A percentile compares a stretch with the other conserved stretches of the same genome.
Evolutionary conservation across 2,888 invertebrate species (phyloP).

Genomic region (Andrena trimmerana): DNA sequence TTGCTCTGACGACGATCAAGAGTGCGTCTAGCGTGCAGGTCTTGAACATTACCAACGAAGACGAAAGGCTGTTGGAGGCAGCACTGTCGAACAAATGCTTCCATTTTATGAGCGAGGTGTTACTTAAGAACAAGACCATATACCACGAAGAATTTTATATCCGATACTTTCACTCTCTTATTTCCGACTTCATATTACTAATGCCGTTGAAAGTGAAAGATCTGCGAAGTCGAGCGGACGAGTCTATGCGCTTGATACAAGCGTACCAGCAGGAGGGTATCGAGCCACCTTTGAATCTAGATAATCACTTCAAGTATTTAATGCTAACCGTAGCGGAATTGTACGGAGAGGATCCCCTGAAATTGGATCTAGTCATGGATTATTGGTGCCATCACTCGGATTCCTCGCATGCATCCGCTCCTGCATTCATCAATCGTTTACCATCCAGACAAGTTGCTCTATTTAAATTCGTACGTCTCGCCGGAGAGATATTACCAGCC

Average conservation of each 20-base stretch:
- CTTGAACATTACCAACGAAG: slow-evolving; percentile 89
- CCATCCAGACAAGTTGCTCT: slow-evolving; percentile 91
- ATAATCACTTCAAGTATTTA: slow-evolving; percentile 93
- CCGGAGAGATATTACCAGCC: slow-evolving; percentile 94
- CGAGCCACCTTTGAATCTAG: slow-evolving; percentile 90
- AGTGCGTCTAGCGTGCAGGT: slow-evolving; percentile 87
- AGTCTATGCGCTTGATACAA: slow-evolving; percentile 92
- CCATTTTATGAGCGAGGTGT: slow-evolving; percentile 90
- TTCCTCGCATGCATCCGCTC: slow-evolving; percentile 82
- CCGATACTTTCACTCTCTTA: slow-evolving; percentile 92
- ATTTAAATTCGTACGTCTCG: slow-evolving; percentile 95
- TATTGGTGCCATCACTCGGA: slow-evolving; percentile 91
- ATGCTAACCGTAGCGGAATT: slow-evolving; percentile 92
- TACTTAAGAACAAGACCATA: slow-evolving; percentile 90
- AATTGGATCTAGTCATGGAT: slow-evolving; percentile 90
- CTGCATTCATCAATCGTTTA: slow-evolving; percentile 79
- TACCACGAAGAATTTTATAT: slow-evolving; percentile 93
- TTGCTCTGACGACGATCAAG: slow-evolving; percentile 89
- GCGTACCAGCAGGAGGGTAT: slow-evolving; percentile 92
- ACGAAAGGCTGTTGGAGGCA: slow-evolving; percentile 92
- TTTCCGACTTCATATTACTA: slow-evolving; percentile 96
- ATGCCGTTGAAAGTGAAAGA: slow-evolving; percentile 97
- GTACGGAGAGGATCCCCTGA: slow-evolving; percentile 91
- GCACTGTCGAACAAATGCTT: slow-evolving; percentile 93
- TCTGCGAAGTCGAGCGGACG: slow-evolving; percentile 93